These are phyloP conservation scores for Formica exsecta DNA, from an alignment of 1,140 invertebrate genomes.

Conservation along the genomic window DNA sequence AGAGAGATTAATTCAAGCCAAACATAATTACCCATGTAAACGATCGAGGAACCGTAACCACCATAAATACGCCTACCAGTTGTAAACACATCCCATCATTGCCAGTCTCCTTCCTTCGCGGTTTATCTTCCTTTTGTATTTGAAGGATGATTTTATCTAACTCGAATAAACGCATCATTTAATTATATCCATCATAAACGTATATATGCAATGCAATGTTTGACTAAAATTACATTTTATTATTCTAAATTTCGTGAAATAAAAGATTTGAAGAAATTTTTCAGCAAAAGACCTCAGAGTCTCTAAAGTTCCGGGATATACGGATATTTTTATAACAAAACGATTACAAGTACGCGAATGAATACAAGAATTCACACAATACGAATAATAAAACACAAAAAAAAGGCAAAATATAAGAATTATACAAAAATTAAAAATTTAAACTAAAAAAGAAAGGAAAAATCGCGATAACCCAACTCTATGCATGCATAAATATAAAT, in stretches of 20 bases:
- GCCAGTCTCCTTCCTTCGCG: background rate
- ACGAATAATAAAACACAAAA: background rate
- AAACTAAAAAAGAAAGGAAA: too few relatives aligned
- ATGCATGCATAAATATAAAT: too few relatives aligned
- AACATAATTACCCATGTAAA: slow-evolving; percentile 74
- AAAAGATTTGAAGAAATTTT: background rate
- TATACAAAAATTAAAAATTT: too few relatives aligned
- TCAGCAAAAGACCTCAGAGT: background rate
- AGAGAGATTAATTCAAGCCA: slow-evolving; percentile 66
- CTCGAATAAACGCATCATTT: background rate
- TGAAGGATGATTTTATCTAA: background rate
- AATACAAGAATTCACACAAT: background rate
- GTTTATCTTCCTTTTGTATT: slow-evolving; percentile 17
- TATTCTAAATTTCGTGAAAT: background rate
- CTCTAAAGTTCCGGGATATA: background rate
- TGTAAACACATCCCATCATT: slow-evolving; percentile 51
- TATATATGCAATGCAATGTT: background rate
- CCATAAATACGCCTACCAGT: slow-evolving; percentile 61
- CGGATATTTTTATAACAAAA: background rate
- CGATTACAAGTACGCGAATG: background rate
- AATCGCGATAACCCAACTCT: too few relatives aligned
- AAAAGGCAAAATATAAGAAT: too few relatives aligned
- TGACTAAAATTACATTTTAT: background rate
- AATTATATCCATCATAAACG: slow-evolving; percentile 11
- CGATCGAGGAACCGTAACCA: slow-evolving; percentile 50